Evolutionary conservation across 2,888 invertebrate species (phyloP), one percentile per base, ranked within the genome.

Genomic region (Eupsilia transversa): DNA sequence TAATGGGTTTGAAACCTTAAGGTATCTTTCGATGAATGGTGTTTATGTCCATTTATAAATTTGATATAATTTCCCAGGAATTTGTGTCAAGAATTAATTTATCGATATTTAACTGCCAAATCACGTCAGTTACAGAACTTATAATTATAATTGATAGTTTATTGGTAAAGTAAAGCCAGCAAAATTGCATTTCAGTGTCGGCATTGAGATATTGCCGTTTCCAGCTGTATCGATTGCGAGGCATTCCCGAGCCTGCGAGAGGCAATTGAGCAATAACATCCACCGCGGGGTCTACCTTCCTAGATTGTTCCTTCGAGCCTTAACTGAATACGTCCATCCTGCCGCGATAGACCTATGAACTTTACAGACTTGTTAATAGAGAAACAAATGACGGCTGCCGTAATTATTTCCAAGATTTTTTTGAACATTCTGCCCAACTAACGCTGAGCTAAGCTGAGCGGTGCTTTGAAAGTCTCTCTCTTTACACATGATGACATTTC

Each of bases 191-290:
- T 87, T 87, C 80, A 87, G 85, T 86, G 85, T 86, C 82, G 75
- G 80, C 80, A 80, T 87, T 91, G 89, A 90, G 89, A 91, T 93
- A 91, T 89, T 86, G 86, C 87, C 74, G 86, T 90, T 88, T 87
- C 83, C 85, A 89, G 86, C 86, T 86, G 81, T 87, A 89, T 87
- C 87, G 88, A 89, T 89, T 88, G 87, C 85, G 73, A 83, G 76
- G 80, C 82, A 89, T 89, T 89, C 87, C 87, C 64, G 79, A 84
- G 87, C 82, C 88, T 89, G 46, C 46, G 79, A 79, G 79, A 91
- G 91, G 91, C 92, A 93, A 93, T 94, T 94, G 94, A 92, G 92
- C 89, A 93, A 93, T 93, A 87, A 87, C 82, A 86, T 86, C 89
- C 90, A 91, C 90, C 89, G 87, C 91, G 75, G 91, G 91, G 89